Conservation (phyloP, 64 coral and sea anemone species). For the Stylophora pistillata region DNA sequence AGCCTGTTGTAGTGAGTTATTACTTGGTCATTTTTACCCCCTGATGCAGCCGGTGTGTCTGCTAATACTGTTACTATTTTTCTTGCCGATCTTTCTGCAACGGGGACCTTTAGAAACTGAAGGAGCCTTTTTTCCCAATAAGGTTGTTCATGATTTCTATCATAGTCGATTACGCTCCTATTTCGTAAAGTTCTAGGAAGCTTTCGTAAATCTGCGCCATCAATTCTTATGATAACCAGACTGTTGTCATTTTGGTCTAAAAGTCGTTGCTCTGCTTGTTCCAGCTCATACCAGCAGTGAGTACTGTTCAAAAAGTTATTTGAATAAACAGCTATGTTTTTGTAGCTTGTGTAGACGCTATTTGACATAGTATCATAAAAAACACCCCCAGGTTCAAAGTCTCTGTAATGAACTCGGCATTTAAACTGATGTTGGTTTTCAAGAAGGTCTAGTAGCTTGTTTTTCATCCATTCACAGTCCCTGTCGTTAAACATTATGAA, state of each 20-base stretch:
- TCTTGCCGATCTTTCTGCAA: not conserved
- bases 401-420: conserved; percentile 58
- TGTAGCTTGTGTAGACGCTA: conserved; percentile 52
- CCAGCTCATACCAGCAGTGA: conserved; percentile 41
- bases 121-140: not conserved
- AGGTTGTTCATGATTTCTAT: conserved; percentile 10
- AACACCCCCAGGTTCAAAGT: conserved; percentile 33
- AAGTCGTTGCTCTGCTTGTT: conserved; percentile 16
- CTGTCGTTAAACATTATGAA: conserved; percentile 41
- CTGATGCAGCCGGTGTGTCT: not conserved
- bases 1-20: not conserved
- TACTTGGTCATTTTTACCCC: not conserved
- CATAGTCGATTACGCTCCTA: conserved; percentile 37
- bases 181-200: conserved; percentile 17
- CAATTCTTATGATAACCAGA: conserved; percentile 46
- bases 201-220: not conserved
- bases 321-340: conserved; percentile 55
- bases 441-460: not conserved
- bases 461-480: conserved; percentile 16
- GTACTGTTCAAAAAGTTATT: conserved; percentile 48
- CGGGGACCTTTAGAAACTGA: not conserved
- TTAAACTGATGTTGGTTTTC: conserved; percentile 33
- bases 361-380: conserved; percentile 45
- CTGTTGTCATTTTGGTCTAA: not conserved
- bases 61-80: not conserved